These are phyloP conservation scores for Mythimna impura DNA, from an alignment of 2,888 invertebrate genomes.

Conservation along the genomic window DNA sequence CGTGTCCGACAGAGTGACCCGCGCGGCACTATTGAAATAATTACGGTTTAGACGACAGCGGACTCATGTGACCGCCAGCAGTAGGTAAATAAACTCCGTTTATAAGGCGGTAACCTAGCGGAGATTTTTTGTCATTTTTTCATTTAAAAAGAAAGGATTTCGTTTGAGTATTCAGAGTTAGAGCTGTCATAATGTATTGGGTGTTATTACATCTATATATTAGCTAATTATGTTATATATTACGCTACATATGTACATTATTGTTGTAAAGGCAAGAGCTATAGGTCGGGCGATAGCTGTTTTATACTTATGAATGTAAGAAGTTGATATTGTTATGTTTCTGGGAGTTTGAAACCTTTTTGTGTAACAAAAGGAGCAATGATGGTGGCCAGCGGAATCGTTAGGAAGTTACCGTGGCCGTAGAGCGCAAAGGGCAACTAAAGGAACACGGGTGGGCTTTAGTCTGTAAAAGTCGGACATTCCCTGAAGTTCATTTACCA, in stretches of 20 bases:
- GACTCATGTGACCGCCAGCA: too few relatives aligned
- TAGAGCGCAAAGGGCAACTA: too few relatives aligned
- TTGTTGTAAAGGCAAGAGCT: conserved; percentile 83
- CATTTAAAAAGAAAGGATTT: too few relatives aligned
- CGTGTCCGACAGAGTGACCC: too few relatives aligned
- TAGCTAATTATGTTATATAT: conserved; percentile 49
- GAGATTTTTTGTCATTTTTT: too few relatives aligned
- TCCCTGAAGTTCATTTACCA: too few relatives aligned
- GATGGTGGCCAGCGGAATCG: neutral
- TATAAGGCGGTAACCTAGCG: too few relatives aligned
- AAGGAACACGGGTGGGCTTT: neutral
- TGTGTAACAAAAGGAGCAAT: neutral
- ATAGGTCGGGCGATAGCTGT: conserved; percentile 85
- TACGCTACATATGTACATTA: conserved; percentile 65
- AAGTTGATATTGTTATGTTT: neutral
- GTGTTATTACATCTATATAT: conserved; percentile 24
- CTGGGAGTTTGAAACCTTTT: neutral
- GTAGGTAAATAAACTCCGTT: too few relatives aligned
- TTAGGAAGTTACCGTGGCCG: neutral
- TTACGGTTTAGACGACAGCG: too few relatives aligned
- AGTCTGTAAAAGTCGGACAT: too few relatives aligned
- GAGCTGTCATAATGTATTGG: conserved; percentile 12
- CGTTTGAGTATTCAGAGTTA: conserved; percentile 21
- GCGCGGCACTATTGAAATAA: too few relatives aligned
- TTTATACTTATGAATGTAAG: conserved; percentile 54